Conservation (phyloP, 2,888 invertebrate species). For the Dasypogon diadema region DNA sequence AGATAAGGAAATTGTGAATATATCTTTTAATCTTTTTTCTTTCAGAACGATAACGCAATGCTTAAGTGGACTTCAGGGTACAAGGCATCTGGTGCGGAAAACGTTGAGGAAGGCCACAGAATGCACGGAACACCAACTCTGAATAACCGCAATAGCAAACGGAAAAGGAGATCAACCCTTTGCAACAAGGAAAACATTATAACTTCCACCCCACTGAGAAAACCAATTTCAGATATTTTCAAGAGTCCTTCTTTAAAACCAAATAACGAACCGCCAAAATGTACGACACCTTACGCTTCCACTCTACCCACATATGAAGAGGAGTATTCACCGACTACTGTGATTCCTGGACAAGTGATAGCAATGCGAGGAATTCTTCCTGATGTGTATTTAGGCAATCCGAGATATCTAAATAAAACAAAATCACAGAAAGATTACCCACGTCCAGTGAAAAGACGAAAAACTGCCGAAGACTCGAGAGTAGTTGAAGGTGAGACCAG, state of each 20-base stretch:
- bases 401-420: slow-evolving; percentile 61
- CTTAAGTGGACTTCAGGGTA: not conserved
- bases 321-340: slow-evolving; percentile 65
- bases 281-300: slow-evolving; percentile 61
- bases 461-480: not conserved
- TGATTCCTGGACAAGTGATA: slow-evolving; percentile 63
- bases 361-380: slow-evolving; percentile 64
- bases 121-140: not conserved
- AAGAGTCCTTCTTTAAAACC: not conserved
- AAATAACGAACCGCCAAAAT: no score
- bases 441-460: slow-evolving; percentile 8
- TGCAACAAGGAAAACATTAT: slow-evolving; percentile 49
- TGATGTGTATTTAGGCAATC: slow-evolving; percentile 65
- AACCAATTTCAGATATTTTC: not conserved
- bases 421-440: slow-evolving; percentile 45
- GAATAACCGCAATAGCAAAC: not conserved
- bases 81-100: not conserved
- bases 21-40: no score
- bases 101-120: not conserved
- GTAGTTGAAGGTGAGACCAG: not conserved
- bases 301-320: slow-evolving; percentile 66
- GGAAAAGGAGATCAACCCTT: not conserved
- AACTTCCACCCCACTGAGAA: slow-evolving; percentile 46
- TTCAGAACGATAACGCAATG: no score
- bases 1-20: no score